A percentile compares a stretch with the other conserved stretches of the same genome.
phyloP scores from a whole-genome alignment of 1,140 invertebrate species.

The Eueides isabella region DNA sequence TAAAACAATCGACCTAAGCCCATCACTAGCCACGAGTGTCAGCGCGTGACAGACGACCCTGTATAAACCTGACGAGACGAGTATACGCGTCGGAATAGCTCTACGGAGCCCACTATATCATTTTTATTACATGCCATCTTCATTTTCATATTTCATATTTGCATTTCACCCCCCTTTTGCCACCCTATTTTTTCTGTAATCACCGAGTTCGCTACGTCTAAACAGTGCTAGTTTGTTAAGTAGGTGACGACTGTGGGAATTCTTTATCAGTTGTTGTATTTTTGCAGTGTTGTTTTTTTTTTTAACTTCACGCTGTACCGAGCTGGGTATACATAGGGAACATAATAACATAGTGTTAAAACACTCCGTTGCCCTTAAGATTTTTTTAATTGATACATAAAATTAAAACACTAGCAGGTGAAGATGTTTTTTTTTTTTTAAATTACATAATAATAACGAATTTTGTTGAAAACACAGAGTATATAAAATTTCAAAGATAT shows the following conservation, averaged over 20 bases:
- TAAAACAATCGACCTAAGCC: slow-evolving; percentile 15
- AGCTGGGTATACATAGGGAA: no score
- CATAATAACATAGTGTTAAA: no score
- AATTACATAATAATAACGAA: no score
- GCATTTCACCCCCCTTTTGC: slow-evolving; percentile 67
- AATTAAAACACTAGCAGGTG: no score
- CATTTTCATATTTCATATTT: slow-evolving; percentile 84
- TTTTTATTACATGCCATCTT: slow-evolving; percentile 84
- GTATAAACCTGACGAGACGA: slow-evolving; percentile 82
- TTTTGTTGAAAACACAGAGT: no score
- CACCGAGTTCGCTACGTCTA: slow-evolving; percentile 31
- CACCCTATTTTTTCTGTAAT: slow-evolving; percentile 71
- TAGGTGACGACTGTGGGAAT: not conserved
- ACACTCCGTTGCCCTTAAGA: no score
- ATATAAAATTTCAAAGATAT: no score
- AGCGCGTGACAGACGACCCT: slow-evolving; percentile 77
- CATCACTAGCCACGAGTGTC: slow-evolving; percentile 69
- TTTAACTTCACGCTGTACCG: no score
- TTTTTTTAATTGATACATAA: no score
- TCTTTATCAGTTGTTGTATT: not conserved
- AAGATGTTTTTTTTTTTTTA: no score
- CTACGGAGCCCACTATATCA: slow-evolving; percentile 83
- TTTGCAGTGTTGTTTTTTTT: not conserved
- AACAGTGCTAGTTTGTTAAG: slow-evolving; percentile 1
- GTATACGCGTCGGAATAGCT: slow-evolving; percentile 78